phyloP scores from a whole-genome alignment of 2,888 invertebrate genomes.

The Parnassius orleans region DNA sequence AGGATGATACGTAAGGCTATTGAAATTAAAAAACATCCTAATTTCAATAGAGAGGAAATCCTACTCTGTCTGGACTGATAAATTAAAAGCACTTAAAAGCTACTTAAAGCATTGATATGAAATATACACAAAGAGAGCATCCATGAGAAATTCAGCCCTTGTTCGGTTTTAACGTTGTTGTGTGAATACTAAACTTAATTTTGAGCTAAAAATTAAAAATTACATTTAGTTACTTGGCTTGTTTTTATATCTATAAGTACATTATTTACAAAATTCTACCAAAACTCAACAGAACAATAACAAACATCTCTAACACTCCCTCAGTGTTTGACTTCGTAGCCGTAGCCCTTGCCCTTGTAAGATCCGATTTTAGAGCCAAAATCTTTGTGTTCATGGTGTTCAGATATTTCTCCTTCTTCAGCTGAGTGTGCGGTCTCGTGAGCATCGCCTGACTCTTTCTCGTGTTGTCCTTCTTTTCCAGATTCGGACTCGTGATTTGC shows the following conservation, averaged over 20 bases:
- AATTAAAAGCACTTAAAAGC: too few species aligned
- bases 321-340: constrained; percentile 65
- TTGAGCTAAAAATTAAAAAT: constrained; percentile 20
- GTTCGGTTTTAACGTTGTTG: too few species aligned
- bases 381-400: constrained; percentile 71
- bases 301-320: constrained; percentile 44
- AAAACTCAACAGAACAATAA: constrained; percentile 65
- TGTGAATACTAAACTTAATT: not conserved
- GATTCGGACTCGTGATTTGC: constrained; percentile 69
- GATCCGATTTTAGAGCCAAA: constrained; percentile 62
- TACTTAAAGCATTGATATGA: too few species aligned
- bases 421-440: constrained; percentile 72
- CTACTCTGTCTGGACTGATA: too few species aligned
- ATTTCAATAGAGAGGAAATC: too few species aligned
- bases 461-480: constrained; percentile 74
- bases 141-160: too few species aligned
- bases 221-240: constrained; percentile 46
- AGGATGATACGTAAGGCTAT: too few species aligned
- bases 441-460: constrained; percentile 71
- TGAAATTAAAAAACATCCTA: too few species aligned
- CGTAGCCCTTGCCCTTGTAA: constrained; percentile 64
- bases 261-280: constrained; percentile 68
- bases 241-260: constrained; percentile 50
- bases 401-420: constrained; percentile 72
- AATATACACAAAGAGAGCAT: too few species aligned